Percentiles rank a stretch among this genome's conserved stretches.
Conservation (phyloP, 1,140 invertebrate species). For the Zaprionus africanus region DNA sequence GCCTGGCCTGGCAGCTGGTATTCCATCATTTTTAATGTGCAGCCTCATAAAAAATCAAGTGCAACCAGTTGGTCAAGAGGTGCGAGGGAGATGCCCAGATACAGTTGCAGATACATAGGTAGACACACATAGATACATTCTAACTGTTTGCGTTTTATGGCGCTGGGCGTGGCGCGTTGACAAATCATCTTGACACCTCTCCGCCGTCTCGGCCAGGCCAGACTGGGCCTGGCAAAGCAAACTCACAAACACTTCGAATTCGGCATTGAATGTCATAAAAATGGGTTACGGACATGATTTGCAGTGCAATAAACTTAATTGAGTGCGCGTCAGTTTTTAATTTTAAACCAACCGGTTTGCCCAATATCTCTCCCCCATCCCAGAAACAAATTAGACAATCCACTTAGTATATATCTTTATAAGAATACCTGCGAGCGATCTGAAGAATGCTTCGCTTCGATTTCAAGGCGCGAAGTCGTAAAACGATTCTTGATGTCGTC, state of each 20-base stretch:
- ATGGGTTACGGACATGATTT: conserved; percentile 81
- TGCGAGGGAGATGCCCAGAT: conserved; percentile 18
- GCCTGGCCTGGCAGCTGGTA: conserved; percentile 55
- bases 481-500: conserved; percentile 66
- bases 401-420: neutral
- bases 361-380: neutral
- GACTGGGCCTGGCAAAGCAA: neutral
- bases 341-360: conserved; percentile 60
- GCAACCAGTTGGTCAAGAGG: conserved; percentile 63
- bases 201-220: conserved; percentile 5
- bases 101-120: conserved; percentile 8
- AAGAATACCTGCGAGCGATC: neutral
- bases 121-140: conserved; percentile 35
- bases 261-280: conserved; percentile 69
- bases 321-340: conserved; percentile 81
- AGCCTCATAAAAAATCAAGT: conserved; percentile 67
- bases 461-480: conserved; percentile 70
- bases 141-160: conserved; percentile 68
- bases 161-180: conserved; percentile 67
- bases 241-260: conserved; percentile 15
- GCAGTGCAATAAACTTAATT: conserved; percentile 82
- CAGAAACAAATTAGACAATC: conserved; percentile 15
- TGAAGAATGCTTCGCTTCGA: conserved; percentile 47
- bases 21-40: conserved; percentile 68
- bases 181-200: conserved; percentile 80